Conservation (phyloP, 30 jellyfish, hydroid and myxozoan species). For the Clytia hemisphaerica region DNA sequence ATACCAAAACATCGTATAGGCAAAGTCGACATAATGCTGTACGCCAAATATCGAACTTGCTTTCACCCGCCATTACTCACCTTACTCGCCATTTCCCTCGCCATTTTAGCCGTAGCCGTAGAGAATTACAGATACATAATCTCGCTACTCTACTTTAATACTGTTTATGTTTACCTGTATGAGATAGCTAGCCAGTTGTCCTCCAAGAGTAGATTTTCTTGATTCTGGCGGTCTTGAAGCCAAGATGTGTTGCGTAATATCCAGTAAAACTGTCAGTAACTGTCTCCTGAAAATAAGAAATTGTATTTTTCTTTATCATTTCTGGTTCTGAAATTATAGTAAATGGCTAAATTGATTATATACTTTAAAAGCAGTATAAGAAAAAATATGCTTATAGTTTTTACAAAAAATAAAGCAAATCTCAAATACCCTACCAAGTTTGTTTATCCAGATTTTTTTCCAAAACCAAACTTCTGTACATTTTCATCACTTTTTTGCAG, state of each 20-base stretch:
- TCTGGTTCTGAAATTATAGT: background rate
- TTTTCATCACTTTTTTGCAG: constrained; percentile 72
- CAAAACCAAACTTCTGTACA: constrained; percentile 71
- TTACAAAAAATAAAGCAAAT: background rate
- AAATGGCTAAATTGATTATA: background rate
- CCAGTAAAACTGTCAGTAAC: constrained; percentile 57
- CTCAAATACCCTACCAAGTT: constrained; percentile 59
- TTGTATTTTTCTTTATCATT: background rate
- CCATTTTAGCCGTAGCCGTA: too few relatives aligned
- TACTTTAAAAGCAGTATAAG: background rate
- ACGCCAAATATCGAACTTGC: too few relatives aligned
- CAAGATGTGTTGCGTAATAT: constrained; percentile 56
- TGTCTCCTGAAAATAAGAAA: constrained; percentile 58
- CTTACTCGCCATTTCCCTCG: too few relatives aligned
- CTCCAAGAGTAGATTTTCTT: constrained; percentile 79
- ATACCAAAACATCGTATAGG: too few relatives aligned
- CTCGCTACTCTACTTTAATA: background rate
- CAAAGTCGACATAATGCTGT: too few relatives aligned
- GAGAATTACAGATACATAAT: background rate
- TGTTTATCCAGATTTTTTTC: constrained; percentile 57
- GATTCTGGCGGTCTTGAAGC: constrained; percentile 66
- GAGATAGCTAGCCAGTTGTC: constrained; percentile 70
- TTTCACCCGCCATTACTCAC: too few relatives aligned
- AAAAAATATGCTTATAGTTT: background rate
- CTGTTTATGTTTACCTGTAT: constrained; percentile 53